A percentile compares a stretch with the other conserved stretches of the same genome.
Conservation (phyloP, 1,140 invertebrate genomes). For the Bicyclus anynana region DNA sequence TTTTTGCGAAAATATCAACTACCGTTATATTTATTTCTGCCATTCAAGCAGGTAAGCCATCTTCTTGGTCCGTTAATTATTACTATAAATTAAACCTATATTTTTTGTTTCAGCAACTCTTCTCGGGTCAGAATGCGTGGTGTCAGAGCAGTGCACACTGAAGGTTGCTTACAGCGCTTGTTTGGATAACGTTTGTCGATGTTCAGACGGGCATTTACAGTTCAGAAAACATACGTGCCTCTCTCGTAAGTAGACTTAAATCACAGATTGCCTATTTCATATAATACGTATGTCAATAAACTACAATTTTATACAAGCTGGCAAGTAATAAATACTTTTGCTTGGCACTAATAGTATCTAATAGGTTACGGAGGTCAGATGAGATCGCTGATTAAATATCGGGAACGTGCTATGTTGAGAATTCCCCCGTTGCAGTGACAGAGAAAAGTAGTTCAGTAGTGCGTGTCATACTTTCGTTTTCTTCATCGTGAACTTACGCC, state of each 20-base stretch:
- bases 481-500: slow-evolving; percentile 16
- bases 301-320: no score
- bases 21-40: no score
- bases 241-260: slow-evolving; percentile 83
- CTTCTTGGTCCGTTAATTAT: no score
- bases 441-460: slow-evolving; percentile 6
- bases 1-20: no score
- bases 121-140: slow-evolving; percentile 84
- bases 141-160: slow-evolving; percentile 85
- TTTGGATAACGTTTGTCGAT: slow-evolving; percentile 84
- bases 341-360: not conserved
- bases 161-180: slow-evolving; percentile 88
- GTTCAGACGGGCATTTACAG: slow-evolving; percentile 88
- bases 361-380: not conserved
- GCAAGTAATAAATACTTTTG: not conserved
- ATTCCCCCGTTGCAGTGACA: not conserved
- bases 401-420: not conserved
- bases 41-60: no score
- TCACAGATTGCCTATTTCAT: no score
- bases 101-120: slow-evolving; percentile 82
- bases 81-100: no score
- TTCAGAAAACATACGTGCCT: slow-evolving; percentile 93
- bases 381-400: not conserved
- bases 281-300: no score
- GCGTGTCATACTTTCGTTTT: slow-evolving; percentile 26